Base-by-base conservation (phyloP, 2,113 vertebrate species). In the Sander vitreus region DNA sequence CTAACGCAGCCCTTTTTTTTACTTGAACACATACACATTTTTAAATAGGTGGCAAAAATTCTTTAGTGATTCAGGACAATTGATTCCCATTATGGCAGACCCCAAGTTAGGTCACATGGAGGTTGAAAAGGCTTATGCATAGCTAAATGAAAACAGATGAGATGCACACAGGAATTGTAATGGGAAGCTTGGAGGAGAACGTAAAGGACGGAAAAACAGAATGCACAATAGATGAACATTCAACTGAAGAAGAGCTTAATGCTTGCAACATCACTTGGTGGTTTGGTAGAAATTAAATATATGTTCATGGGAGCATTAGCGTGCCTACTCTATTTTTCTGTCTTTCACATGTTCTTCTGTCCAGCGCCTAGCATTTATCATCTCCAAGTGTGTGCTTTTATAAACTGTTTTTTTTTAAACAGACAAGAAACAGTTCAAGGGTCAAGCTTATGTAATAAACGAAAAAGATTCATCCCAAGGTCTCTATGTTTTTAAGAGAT, bases 81-180 rank as follows among this genome's bases (percentile, higher is more conserved):
- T 96, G 95, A 97, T 97, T 97, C 95, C 95, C 95, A 95, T 96
- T 96, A 96, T 94, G 93, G 88, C 71, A 88, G 84, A 91, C 91
- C 91, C 93, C 91, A 81, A 95, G 94, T 95, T 95, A 95, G 95
- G 95, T 96, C 96, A 95, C 81, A 50, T 13, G 81, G 67, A 93
- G 93, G 94, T 94, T 76, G 91, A 67, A 91, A 89, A 91, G 92
- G 85, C 94, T 65, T 95, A 92, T 94, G 95, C 93, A 96, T 96
- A 92, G 78, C 89, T 95, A 96, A 97, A 95, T 94, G 94, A 95
- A 95, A 94, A 76, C 80, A 76, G 33, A 59, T 86, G 81, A 88
- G 69, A 78, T 55, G 57, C 76, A 60, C 48, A 14, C 60, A 73
- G 19, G 77, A 87, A 78, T 83, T 62, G 59, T 83, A 85, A 88